These are phyloP conservation scores for Eupithecia subumbrata DNA, from an alignment of 2,888 invertebrate species.

Conservation along the genomic window DNA sequence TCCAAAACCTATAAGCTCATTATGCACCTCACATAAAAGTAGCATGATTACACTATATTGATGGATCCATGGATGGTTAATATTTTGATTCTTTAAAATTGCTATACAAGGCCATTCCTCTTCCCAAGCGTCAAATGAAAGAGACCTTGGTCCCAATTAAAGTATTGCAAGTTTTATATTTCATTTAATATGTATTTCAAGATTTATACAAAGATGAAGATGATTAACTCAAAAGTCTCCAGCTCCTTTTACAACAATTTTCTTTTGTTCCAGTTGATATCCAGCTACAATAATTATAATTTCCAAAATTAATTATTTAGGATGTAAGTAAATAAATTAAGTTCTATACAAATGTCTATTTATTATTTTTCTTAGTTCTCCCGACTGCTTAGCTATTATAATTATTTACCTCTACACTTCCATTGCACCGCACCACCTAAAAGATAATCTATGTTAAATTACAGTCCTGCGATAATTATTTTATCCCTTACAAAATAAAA, in stretches of 20 bases:
- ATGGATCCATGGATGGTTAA: too few species aligned
- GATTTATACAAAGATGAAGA: background rate
- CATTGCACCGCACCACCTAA: background rate
- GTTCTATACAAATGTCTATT: constrained; percentile 33
- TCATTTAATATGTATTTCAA: background rate
- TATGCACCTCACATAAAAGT: too few species aligned
- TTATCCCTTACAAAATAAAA: background rate
- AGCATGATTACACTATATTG: too few species aligned
- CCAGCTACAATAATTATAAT: constrained; percentile 28
- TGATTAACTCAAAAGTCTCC: background rate
- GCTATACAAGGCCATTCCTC: too few species aligned
- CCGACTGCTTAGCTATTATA: background rate
- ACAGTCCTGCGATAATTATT: background rate
- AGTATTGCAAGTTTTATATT: too few species aligned
- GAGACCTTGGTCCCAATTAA: too few species aligned
- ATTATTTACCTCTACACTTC: background rate
- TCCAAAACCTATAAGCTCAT: too few species aligned
- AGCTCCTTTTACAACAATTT: constrained; percentile 2
- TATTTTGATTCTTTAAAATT: too few species aligned
- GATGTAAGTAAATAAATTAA: constrained; percentile 63
- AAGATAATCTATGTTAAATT: background rate
- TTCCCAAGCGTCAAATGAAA: too few species aligned
- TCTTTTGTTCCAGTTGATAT: constrained; percentile 49
- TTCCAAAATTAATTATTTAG: constrained; percentile 42
- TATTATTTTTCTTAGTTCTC: background rate